Percentiles rank a stretch among this genome's conserved stretches.
Conservation (phyloP, 92 coral and sea anemone species). For the Epizoanthus ramosus region DNA sequence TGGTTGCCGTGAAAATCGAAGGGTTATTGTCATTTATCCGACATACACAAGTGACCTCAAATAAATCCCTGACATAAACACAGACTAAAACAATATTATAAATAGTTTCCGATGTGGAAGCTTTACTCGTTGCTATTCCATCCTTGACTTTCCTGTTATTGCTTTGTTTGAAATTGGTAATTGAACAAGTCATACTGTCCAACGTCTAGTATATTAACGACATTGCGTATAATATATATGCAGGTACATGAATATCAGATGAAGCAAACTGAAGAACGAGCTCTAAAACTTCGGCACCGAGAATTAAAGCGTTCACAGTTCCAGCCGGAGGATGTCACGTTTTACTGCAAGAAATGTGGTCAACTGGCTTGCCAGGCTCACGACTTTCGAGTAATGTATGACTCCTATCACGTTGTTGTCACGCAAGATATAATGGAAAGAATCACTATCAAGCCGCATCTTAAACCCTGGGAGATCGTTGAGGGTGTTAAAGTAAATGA, state of each 20-base stretch:
- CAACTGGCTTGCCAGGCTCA: conserved; percentile 49
- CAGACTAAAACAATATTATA: no score
- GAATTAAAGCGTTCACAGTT: neutral
- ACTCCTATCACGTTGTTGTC: conserved; percentile 44
- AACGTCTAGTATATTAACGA: no score
- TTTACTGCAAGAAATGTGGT: conserved; percentile 54
- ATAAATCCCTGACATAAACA: no score
- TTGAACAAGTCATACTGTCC: no score
- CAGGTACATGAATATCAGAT: conserved; percentile 1
- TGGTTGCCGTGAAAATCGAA: no score
- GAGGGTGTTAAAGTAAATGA: conserved; percentile 8
- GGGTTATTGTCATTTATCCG: no score
- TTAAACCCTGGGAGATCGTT: neutral
- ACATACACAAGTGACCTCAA: no score
- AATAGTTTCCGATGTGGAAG: no score
- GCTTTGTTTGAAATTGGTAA: no score
- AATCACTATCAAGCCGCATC: conserved; percentile 40
- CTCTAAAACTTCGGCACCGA: neutral
- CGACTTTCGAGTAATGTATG: conserved; percentile 32
- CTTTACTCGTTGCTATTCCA: no score
- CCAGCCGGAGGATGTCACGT: conserved; percentile 43
- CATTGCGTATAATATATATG: neutral
- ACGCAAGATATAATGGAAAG: conserved; percentile 20
- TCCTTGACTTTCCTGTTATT: no score
- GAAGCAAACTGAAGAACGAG: neutral